Evolutionary conservation across 2,797 vertebrate genomes (phyloP), one percentile per base, ranked within the genome.

Genomic region (Chromis chromis): DNA sequence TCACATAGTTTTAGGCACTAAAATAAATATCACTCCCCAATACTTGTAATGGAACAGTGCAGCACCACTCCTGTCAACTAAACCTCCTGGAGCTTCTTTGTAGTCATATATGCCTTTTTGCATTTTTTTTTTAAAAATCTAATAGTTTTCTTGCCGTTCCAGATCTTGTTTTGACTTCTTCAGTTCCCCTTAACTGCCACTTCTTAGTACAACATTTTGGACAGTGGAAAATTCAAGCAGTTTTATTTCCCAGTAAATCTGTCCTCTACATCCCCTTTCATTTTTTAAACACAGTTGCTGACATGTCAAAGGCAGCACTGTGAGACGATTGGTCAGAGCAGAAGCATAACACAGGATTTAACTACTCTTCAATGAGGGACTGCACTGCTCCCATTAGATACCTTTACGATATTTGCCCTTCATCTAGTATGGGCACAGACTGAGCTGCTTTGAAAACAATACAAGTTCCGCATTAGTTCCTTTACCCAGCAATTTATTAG

Each of bases 281-380:
- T 84, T 84, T 73, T 85, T 90, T 82, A 87, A 90, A 89, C 42
- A 66, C 82, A 84, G 77, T 86, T 86, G 78, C n/a, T n/a, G n/a
- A n/a, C n/a, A n/a, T n/a, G n/a, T n/a, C 92, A 93, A 93, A 91
- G 91, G 76, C 88, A 81, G 83, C 76, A 85, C 91, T 93, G 91
- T 92, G 81, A 84, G 74, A 73, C 80, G 84, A 89, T 88, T 81
- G 78, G 83, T 62, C 75, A 55, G 83, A 81, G 66, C 72, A 76
- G 74, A 58, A 76, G 79, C 76, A 87, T 81, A 74, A 84, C 83
- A 86, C 88, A 84, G 83, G 88, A 91, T 94, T 91, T 88, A 82
- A 89, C 93, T 92, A 89, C 90, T 88, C 72, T 72, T 82, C 87
- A 80, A 62, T 82, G 75, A 90, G 75, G 82, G 85, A 86, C 86